Base-by-base conservation (phyloP, 2,888 invertebrate genomes). In the Pomacea canaliculata region DNA sequence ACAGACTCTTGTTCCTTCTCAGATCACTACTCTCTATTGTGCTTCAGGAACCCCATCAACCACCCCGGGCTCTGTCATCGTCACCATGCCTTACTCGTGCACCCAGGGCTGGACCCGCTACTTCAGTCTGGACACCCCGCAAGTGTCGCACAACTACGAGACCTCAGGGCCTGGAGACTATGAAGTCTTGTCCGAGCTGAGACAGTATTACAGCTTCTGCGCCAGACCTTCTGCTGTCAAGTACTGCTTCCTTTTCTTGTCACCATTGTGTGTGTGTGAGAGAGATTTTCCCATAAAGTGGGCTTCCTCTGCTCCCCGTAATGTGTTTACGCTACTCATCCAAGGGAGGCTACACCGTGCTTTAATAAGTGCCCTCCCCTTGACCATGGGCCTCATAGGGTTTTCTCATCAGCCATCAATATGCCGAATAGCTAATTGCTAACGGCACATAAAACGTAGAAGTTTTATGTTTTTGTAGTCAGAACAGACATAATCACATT, bases 1-100 rank as follows among this genome's bases (percentile, higher is more conserved):
- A 60, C 63, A 63, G 23, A 23, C 63, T 63, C 7, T 63, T 63
- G 3, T 19, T 12, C 63, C 4, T 27, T 16, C 1, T 16, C 16
- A 18, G 5, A 63, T 37, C 37, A 37, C 37, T 37, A 19, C n/a
- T 63, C 2, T 63, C 23, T 9, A 5, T 60, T 23, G n/a, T 63
- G 63, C 10, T 4, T 7, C n/a, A 63, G 10, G 63, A 4, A 16
- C 19, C 19, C 19, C 63, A 16, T 19, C 19, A 63, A 18, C 63
- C 8, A 12, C 19, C 63, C 19, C 63, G 19, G 27, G 63, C 19
- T 19, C 63, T 23, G 1, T 63, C 63, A 2, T 12, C 7, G 63
- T 63, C 63, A 63, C 63, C n/a, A 63, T 27, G 63, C 63, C 63
- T 19, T 63, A 63, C 63, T 23, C 63, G 19, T 63, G 63, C 63